Percentiles rank a stretch among this genome's conserved stretches.
Evolutionary conservation across 2,113 vertebrate genomes (phyloP).

Genomic region (Nannospalax galili): DNA sequence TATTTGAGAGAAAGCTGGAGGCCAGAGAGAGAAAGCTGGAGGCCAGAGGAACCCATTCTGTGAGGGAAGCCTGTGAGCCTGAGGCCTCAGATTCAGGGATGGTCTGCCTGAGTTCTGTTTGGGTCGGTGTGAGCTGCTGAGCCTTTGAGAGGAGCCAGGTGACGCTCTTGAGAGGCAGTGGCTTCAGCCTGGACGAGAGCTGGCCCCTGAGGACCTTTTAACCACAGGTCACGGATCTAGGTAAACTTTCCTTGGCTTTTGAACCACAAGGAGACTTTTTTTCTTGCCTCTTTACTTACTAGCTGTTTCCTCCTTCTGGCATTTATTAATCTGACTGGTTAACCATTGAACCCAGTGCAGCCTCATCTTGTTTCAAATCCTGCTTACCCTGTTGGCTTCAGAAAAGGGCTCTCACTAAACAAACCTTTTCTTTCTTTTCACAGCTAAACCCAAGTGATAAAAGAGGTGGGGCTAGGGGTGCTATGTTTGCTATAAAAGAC

Average conservation of each 20-base stretch:
- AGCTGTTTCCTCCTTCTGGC: constrained; percentile 82
- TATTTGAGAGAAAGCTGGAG: background rate
- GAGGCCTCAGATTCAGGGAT: background rate
- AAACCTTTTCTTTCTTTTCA: constrained; percentile 74
- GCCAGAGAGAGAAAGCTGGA: background rate
- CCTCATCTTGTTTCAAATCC: constrained; percentile 76
- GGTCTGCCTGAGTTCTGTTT: too few relatives aligned
- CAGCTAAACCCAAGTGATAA: constrained; percentile 69
- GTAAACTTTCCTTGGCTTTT: constrained; percentile 73
- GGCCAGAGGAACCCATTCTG: background rate
- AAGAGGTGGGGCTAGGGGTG: constrained; percentile 47
- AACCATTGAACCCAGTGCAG: constrained; percentile 80
- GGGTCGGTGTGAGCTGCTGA: background rate
- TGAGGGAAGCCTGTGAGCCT: background rate
- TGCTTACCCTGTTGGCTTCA: constrained; percentile 67
- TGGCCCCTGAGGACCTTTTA: constrained; percentile 52
- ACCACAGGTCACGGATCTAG: constrained; percentile 65
- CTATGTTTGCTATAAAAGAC: constrained; percentile 75
- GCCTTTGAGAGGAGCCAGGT: background rate
- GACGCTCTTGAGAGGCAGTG: background rate
- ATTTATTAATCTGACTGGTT: constrained; percentile 85
- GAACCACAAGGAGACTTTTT: constrained; percentile 65
- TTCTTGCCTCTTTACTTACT: constrained; percentile 66
- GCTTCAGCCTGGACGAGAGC: constrained; percentile 19
- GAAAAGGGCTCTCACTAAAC: constrained; percentile 71